Percentiles rank a stretch among this genome's conserved stretches.
Evolutionary conservation across 2,113 vertebrate species (phyloP).

Genomic region (Chiloscyllium plagiosum): DNA sequence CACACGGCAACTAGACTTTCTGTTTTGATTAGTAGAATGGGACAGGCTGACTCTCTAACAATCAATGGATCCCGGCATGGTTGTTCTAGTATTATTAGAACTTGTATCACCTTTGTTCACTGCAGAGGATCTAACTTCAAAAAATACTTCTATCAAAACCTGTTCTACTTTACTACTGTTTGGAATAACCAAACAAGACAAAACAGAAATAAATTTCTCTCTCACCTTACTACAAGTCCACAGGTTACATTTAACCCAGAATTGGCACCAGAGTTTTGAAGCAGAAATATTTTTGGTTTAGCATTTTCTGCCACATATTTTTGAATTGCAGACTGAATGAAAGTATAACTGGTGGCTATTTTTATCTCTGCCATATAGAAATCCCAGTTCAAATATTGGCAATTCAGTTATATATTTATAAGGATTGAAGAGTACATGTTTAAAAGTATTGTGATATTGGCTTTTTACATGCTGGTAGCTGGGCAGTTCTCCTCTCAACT

Average conservation of each 20-base stretch:
- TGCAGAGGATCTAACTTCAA: background rate
- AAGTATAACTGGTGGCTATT: background rate
- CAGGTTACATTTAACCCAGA: background rate
- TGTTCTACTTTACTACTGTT: background rate
- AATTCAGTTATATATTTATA: background rate
- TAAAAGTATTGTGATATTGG: background rate
- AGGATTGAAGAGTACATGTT: background rate
- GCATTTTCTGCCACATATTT: background rate
- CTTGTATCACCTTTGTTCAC: background rate
- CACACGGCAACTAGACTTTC: background rate
- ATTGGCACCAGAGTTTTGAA: background rate
- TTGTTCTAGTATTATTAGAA: background rate
- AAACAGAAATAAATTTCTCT: background rate
- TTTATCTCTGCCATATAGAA: background rate
- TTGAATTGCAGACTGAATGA: background rate
- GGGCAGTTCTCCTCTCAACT: no score
- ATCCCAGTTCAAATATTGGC: background rate
- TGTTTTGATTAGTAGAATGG: background rate
- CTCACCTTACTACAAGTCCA: no score
- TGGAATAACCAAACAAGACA: background rate
- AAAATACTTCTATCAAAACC: background rate
- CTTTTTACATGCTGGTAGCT: no score
- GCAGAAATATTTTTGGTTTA: background rate
- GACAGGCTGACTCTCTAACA: background rate
- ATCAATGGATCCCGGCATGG: background rate